Evolutionary conservation across 2,113 vertebrate species (phyloP).

Genomic region (Dolichallabes microphthalmus): DNA sequence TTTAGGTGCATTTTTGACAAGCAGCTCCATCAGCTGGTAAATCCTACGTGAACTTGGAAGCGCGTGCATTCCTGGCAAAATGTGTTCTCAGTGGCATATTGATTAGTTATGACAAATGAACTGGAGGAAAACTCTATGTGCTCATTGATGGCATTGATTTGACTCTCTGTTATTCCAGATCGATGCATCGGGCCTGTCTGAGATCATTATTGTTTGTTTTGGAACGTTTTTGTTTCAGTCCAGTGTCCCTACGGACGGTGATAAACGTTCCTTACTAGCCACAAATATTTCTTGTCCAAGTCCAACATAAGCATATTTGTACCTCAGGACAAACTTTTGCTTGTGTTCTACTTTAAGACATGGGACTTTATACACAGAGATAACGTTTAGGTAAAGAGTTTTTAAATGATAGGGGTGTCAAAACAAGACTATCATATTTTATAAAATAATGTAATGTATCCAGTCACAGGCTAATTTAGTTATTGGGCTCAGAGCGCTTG

Average conservation of each 20-base stretch:
- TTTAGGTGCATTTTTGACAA: slow-evolving; percentile 57
- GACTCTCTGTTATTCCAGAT: slow-evolving; percentile 62
- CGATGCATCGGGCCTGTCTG: slow-evolving; percentile 64
- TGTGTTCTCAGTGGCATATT: slow-evolving; percentile 64
- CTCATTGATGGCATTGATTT: slow-evolving; percentile 70
- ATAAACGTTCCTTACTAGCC: neutral
- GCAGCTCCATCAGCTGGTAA: slow-evolving; percentile 63
- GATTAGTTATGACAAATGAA: slow-evolving; percentile 73
- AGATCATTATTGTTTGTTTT: slow-evolving; percentile 61
- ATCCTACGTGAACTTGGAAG: slow-evolving; percentile 1
- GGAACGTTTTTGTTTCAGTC: neutral
- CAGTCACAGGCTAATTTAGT: slow-evolving; percentile 6
- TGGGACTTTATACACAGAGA: neutral
- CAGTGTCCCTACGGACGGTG: slow-evolving; percentile 45
- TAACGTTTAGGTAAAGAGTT: neutral
- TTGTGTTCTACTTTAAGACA: neutral
- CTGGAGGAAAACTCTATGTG: slow-evolving; percentile 71
- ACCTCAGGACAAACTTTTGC: neutral
- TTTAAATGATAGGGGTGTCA: neutral
- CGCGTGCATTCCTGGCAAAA: too few species aligned
- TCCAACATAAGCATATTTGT: neutral
- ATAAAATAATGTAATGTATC: slow-evolving; percentile 11
- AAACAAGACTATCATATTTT: neutral
- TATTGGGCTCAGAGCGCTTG: neutral
- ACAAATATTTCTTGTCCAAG: neutral